These are phyloP conservation scores for Staurois parvus DNA, from an alignment of 2,797 vertebrate genomes.

Conservation along the genomic window DNA sequence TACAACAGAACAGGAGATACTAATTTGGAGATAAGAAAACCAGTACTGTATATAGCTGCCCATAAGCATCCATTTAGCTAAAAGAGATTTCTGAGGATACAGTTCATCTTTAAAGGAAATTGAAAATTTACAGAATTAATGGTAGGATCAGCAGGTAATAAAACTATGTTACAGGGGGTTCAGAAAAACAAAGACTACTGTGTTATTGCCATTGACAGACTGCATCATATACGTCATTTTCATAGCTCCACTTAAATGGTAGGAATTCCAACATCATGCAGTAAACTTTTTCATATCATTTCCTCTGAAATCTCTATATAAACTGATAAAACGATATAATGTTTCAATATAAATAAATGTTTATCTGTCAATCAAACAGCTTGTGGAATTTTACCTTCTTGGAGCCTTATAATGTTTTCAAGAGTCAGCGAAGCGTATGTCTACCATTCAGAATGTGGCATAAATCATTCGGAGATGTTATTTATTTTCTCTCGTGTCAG, in stretches of 20 bases:
- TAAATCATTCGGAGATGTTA: conserved; percentile 21
- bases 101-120: too few species aligned
- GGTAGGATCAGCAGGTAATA: too few species aligned
- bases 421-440: conserved; percentile 22
- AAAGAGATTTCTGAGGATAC: too few species aligned
- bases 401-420: conserved; percentile 16
- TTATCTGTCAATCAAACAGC: neutral
- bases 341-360: conserved; percentile 39
- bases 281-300: neutral
- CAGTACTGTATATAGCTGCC: too few species aligned
- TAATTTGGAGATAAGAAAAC: too few species aligned
- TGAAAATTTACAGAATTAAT: too few species aligned
- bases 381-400: conserved; percentile 25
- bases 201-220: too few species aligned
- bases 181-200: too few species aligned
- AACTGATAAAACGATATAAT: conserved; percentile 11
- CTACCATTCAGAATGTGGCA: conserved; percentile 23
- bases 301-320: neutral
- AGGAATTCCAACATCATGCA: neutral
- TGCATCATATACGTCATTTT: too few species aligned
- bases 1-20: too few species aligned
- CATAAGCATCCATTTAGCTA: too few species aligned
- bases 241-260: neutral
- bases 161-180: too few species aligned
- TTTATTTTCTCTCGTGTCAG: conserved; percentile 47